Evolutionary conservation across 2,797 vertebrate species (phyloP).

Genomic region (Merluccius polli): DNA sequence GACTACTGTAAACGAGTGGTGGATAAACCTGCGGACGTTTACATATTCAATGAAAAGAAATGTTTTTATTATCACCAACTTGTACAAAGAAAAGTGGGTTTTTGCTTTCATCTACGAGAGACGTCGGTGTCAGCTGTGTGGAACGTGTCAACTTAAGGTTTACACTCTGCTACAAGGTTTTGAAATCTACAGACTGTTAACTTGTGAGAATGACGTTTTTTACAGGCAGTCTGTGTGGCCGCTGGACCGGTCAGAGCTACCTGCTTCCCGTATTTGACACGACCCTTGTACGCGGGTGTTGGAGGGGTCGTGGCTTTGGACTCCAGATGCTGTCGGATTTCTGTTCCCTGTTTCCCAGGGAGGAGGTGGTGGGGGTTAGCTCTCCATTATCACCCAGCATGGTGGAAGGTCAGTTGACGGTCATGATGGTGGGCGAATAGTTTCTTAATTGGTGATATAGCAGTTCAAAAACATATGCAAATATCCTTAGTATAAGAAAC

Average conservation of each 20-base stretch:
- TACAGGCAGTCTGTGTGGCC: conserved; percentile 80
- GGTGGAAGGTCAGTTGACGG: conserved; percentile 77
- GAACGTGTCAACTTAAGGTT: no score
- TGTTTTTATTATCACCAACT: no score
- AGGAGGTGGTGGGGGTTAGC: conserved; percentile 84
- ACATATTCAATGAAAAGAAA: no score
- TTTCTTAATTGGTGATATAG: not conserved
- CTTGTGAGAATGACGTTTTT: not conserved
- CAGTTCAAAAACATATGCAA: not conserved
- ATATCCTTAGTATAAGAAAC: not conserved
- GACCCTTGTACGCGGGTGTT: conserved; percentile 74
- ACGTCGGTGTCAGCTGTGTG: no score
- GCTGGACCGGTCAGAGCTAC: conserved; percentile 72
- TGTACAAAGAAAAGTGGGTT: no score
- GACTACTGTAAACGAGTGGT: no score
- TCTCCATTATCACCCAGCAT: conserved; percentile 82
- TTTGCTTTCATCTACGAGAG: no score
- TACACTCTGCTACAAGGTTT: no score
- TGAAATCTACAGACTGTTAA: not conserved
- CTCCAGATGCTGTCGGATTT: conserved; percentile 85
- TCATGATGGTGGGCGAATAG: not conserved
- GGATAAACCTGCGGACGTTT: no score
- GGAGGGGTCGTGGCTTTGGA: conserved; percentile 78
- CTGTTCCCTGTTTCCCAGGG: conserved; percentile 74
- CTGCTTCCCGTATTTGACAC: conserved; percentile 87